These are phyloP conservation scores for Chaetodon trifascialis DNA, from an alignment of 2,113 vertebrate genomes.

Conservation along the genomic window DNA sequence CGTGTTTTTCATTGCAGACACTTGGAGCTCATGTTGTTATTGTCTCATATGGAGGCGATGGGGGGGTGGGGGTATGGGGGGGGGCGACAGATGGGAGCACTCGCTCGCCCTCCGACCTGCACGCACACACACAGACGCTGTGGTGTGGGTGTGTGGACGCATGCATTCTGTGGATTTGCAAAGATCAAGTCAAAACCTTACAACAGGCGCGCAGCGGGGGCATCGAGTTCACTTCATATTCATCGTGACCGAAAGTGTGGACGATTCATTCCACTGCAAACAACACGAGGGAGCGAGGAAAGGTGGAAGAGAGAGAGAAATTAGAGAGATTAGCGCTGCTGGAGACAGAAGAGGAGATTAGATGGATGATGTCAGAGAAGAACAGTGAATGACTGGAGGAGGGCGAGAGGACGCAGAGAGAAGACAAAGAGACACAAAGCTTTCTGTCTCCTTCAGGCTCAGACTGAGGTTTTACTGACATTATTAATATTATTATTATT, in stretches of 20 bases:
- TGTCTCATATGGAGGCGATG: conserved; percentile 25
- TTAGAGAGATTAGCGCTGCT: too few relatives aligned
- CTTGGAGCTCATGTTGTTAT: conserved; percentile 28
- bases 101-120: conserved; percentile 27
- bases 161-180: conserved; percentile 72
- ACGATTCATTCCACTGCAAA: conserved; percentile 40
- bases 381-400: too few relatives aligned
- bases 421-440: too few relatives aligned
- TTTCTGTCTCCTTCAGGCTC: too few relatives aligned
- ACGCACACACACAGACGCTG: conserved; percentile 41
- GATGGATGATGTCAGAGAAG: too few relatives aligned
- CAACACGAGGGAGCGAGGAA: background rate
- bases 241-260: conserved; percentile 60
- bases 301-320: too few relatives aligned
- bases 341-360: too few relatives aligned
- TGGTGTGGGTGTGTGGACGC: conserved; percentile 62
- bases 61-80: background rate
- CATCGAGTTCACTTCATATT: conserved; percentile 43
- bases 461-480: too few relatives aligned
- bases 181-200: conserved; percentile 54
- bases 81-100: conserved; percentile 60
- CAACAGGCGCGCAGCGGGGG: background rate
- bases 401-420: too few relatives aligned
- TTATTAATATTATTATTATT: too few relatives aligned
- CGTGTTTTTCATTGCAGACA: background rate